phyloP scores from a whole-genome alignment of 2,888 invertebrate genomes.

The Seira ritae region DNA sequence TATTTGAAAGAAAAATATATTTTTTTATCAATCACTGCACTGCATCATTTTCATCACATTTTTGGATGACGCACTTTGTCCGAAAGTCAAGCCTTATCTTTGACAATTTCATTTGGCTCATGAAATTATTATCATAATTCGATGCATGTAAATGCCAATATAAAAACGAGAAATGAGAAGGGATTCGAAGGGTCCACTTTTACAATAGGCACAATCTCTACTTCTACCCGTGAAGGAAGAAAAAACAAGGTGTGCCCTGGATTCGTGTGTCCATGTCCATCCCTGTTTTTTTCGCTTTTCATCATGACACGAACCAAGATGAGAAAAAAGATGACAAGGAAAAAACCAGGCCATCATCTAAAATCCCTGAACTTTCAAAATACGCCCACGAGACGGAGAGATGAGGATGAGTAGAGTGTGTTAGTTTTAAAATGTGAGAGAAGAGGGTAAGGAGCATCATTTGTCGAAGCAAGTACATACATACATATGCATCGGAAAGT shows the following conservation, averaged over 20 bases:
- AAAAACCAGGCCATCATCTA: slow-evolving; percentile 37
- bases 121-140: too few species aligned
- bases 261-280: neutral
- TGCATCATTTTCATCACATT: too few species aligned
- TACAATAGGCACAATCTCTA: too few species aligned
- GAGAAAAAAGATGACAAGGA: slow-evolving; percentile 10
- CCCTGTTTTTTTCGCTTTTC: slow-evolving; percentile 16
- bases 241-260: too few species aligned
- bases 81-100: too few species aligned
- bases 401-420: slow-evolving; percentile 11
- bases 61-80: too few species aligned
- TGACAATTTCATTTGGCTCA: too few species aligned
- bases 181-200: neutral
- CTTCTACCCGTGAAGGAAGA: too few species aligned
- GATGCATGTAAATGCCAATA: too few species aligned
- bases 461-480: neutral
- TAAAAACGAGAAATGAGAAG: too few species aligned
- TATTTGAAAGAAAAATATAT: too few species aligned
- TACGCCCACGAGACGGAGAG: slow-evolving; percentile 49
- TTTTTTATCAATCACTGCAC: too few species aligned
- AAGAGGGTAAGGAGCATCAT: neutral
- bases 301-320: slow-evolving; percentile 14
- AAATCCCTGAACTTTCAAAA: slow-evolving; percentile 45
- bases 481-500: slow-evolving; percentile 3
- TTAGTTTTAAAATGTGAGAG: neutral